These are phyloP conservation scores for Myrmophylax atrothorax DNA, from an alignment of 2,113 vertebrate species.

Conservation along the genomic window DNA sequence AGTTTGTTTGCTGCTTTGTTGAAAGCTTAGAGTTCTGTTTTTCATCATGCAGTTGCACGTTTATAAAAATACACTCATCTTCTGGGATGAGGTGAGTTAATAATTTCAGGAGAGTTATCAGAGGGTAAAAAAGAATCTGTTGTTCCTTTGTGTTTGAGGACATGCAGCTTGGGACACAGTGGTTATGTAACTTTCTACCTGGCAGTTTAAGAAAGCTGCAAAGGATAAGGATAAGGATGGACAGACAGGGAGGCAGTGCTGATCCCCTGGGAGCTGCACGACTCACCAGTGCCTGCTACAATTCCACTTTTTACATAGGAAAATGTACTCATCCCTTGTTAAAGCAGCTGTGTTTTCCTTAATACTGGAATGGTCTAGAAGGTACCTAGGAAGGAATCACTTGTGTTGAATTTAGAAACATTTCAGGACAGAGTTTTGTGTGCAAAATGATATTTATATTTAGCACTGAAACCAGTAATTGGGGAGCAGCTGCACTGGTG, in stretches of 20 bases:
- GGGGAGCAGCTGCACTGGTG: neutral
- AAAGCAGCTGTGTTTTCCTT: neutral
- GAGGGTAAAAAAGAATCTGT: neutral
- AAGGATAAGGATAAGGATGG: neutral
- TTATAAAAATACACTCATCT: neutral
- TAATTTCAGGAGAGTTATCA: neutral
- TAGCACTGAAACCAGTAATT: neutral
- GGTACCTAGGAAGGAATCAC: neutral
- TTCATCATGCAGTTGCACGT: neutral
- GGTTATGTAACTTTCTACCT: neutral
- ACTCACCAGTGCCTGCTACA: neutral
- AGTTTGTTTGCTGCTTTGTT: neutral
- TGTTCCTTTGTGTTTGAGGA: slow-evolving; percentile 2
- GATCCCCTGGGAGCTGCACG: neutral
- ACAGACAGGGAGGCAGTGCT: neutral
- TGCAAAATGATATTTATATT: neutral
- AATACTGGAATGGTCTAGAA: neutral
- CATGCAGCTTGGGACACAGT: neutral
- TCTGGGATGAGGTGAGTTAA: neutral
- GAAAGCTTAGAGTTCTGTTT: neutral
- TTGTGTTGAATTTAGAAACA: neutral
- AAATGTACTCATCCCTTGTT: neutral
- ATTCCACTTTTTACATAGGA: neutral
- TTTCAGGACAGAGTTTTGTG: neutral
- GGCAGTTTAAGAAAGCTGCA: neutral